Conservation (phyloP, 2,113 vertebrate genomes). For the Paracanthobrama guichenoti region DNA sequence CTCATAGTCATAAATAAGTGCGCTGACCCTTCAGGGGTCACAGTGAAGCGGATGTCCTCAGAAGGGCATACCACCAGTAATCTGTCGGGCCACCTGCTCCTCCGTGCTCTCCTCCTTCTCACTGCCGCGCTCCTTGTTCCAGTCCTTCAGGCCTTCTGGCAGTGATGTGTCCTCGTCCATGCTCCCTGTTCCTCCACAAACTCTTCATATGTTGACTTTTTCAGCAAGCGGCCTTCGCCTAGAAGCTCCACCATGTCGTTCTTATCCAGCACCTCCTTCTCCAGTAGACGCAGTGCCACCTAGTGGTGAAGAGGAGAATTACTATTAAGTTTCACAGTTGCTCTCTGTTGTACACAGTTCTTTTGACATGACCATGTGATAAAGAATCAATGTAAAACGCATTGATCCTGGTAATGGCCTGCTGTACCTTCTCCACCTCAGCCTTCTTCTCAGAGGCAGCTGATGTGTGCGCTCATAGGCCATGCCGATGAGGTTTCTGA, state of each 20-base stretch:
- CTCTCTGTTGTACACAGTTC: not conserved
- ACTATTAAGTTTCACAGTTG: not conserved
- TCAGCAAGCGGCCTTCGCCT: slow-evolving; percentile 90
- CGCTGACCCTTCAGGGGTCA: not conserved
- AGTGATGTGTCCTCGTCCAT: slow-evolving; percentile 92
- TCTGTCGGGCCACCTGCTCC: slow-evolving; percentile 82
- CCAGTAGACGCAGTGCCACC: slow-evolving; percentile 91
- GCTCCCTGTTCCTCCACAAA: slow-evolving; percentile 95
- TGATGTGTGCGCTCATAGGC: slow-evolving; percentile 83
- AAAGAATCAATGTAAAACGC: not conserved
- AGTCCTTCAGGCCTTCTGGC: slow-evolving; percentile 94
- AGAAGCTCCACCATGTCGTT: slow-evolving; percentile 92
- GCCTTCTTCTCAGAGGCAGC: slow-evolving; percentile 83
- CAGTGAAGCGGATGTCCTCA: slow-evolving; percentile 61
- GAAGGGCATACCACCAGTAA: slow-evolving; percentile 81
- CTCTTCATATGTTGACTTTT: slow-evolving; percentile 95
- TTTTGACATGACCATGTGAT: not conserved
- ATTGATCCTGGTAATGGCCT: not conserved
- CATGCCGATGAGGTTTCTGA: slow-evolving; percentile 81
- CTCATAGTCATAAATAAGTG: slow-evolving; percentile 1
- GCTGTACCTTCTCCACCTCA: slow-evolving; percentile 91
- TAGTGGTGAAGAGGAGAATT: slow-evolving; percentile 58
- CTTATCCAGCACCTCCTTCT: slow-evolving; percentile 96
- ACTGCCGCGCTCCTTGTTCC: slow-evolving; percentile 88
- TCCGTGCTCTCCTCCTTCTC: slow-evolving; percentile 80